Percentiles rank a stretch among this genome's conserved stretches.
These are phyloP conservation scores for Andinoacara biseriatus DNA, from an alignment of 2,113 vertebrate genomes.

Conservation along the genomic window DNA sequence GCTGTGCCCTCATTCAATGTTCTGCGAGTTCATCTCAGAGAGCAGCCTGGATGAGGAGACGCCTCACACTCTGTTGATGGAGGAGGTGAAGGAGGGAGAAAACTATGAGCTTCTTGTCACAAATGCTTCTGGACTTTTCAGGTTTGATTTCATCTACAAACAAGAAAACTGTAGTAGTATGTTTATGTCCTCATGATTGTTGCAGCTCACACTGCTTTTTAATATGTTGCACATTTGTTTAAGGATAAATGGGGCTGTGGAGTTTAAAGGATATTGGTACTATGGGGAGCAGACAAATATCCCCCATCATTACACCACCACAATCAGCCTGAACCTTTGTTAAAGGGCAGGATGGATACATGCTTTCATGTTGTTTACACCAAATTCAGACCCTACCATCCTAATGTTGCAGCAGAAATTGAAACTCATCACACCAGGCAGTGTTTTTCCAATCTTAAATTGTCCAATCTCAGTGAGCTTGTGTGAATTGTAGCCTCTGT, in stretches of 20 bases:
- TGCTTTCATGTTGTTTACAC: not conserved
- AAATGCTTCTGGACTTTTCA: conserved; percentile 81
- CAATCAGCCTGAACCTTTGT: not conserved
- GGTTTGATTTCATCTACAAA: conserved; percentile 71
- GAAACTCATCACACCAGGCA: not conserved
- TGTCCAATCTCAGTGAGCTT: not conserved
- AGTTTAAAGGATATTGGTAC: not conserved
- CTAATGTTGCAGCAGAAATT: not conserved
- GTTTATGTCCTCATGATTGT: not conserved
- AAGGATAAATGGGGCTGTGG: not conserved
- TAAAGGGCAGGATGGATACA: not conserved
- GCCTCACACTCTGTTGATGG: conserved; percentile 79
- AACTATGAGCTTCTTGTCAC: conserved; percentile 88
- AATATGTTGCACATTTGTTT: not conserved
- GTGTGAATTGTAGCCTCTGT: not conserved
- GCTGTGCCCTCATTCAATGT: conserved; percentile 87
- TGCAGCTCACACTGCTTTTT: not conserved
- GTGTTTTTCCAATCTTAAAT: not conserved
- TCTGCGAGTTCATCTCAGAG: conserved; percentile 88
- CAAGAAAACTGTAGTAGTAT: not conserved
- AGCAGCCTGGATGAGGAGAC: conserved; percentile 69
- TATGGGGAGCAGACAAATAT: not conserved
- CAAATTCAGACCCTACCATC: not conserved
- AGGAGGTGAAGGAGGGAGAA: conserved; percentile 82
- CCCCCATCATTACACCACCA: not conserved